A percentile compares a stretch with the other conserved stretches of the same genome.
Conservation (phyloP, 2,797 vertebrate genomes). For the Urosaurus nigricauda region DNA sequence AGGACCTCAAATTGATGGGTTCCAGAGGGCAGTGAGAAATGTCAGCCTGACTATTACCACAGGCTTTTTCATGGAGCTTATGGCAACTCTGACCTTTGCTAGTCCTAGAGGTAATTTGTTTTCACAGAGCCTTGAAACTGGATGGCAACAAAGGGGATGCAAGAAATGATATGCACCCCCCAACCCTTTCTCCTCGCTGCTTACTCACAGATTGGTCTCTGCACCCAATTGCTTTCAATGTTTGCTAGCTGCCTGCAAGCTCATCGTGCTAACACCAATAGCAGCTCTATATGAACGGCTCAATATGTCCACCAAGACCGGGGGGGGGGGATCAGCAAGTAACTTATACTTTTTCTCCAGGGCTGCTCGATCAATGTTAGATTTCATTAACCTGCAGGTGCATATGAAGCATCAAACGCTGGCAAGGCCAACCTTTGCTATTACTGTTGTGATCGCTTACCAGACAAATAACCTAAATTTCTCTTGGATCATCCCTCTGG, state of each 20-base stretch:
- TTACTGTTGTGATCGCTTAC: neutral
- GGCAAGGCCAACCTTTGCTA: neutral
- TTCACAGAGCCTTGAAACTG: slow-evolving; percentile 57
- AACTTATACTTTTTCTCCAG: neutral
- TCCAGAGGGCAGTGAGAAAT: slow-evolving; percentile 43
- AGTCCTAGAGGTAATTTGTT: slow-evolving; percentile 64
- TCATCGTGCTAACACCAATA: rapidly evolving
- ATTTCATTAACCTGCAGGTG: slow-evolving; percentile 13
- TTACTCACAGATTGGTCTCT: slow-evolving; percentile 36
- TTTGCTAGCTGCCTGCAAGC: slow-evolving; percentile 13
- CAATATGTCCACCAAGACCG: neutral
- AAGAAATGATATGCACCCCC: slow-evolving; percentile 27
- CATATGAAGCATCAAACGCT: neutral
- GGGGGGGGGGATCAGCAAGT: too few species aligned
- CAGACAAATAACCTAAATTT: neutral
- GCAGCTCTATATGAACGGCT: neutral
- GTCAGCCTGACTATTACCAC: slow-evolving; percentile 18
- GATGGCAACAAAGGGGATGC: slow-evolving; percentile 40
- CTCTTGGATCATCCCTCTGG: neutral
- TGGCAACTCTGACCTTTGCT: slow-evolving; percentile 66
- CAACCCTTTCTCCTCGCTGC: slow-evolving; percentile 50
- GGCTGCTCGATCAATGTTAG: rapidly evolving
- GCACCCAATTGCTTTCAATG: neutral
- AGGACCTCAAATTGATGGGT: slow-evolving; percentile 58
- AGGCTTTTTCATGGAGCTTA: slow-evolving; percentile 38